Percentiles rank a stretch among this genome's conserved stretches.
These are phyloP conservation scores for Thecophora atra DNA, from an alignment of 2,888 invertebrate species.

Conservation along the genomic window DNA sequence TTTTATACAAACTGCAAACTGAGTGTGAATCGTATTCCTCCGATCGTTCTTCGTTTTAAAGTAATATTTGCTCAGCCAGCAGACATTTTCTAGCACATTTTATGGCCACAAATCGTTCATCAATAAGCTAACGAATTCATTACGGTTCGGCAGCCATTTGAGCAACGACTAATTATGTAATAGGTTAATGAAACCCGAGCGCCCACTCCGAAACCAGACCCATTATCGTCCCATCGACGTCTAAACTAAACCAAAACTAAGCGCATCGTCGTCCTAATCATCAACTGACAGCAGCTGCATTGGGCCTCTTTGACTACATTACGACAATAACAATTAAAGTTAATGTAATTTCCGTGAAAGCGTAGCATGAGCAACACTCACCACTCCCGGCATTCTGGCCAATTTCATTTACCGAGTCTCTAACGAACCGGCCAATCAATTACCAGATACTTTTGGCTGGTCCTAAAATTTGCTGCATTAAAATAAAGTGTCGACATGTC, in stretches of 20 bases:
- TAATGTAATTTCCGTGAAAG: constrained; percentile 27
- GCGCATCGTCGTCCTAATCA: neutral
- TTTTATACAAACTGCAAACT: too few species aligned
- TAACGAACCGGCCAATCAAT: constrained; percentile 25
- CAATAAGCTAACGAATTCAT: neutral
- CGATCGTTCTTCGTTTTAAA: too few species aligned
- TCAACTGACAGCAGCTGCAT: constrained; percentile 14
- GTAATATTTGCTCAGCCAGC: too few species aligned
- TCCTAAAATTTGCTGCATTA: constrained; percentile 15
- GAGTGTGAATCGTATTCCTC: too few species aligned
- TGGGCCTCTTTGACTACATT: constrained; percentile 16
- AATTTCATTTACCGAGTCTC: neutral
- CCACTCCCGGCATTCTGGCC: neutral
- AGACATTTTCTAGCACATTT: too few species aligned
- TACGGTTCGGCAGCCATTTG: neutral
- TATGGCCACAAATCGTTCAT: neutral
- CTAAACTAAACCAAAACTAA: neutral
- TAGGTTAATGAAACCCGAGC: neutral
- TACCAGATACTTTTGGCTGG: constrained; percentile 26
- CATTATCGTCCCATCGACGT: neutral
- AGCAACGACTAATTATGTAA: neutral
- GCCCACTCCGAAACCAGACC: neutral
- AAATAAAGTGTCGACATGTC: constrained; percentile 32
- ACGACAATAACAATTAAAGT: constrained; percentile 31
- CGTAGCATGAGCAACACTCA: neutral